Base-by-base conservation (phyloP, 1,140 invertebrate genomes). In the Aporrectodea caliginosa region DNA sequence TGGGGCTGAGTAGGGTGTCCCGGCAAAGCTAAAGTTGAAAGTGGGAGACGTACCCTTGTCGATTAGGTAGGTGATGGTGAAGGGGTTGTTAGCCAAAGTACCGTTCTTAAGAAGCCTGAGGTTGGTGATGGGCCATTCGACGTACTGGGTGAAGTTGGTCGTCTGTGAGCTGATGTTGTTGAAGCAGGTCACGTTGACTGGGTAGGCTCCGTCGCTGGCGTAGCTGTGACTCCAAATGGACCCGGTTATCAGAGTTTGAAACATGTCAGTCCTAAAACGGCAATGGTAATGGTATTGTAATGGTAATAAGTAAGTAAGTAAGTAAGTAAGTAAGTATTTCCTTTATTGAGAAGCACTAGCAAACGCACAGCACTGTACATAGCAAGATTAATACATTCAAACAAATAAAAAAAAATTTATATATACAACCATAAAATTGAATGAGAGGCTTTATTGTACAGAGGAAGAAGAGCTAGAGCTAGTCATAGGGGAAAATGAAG, bases 101-200 rank as follows among this genome's bases (percentile, higher is more conserved):
- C 32, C 75, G 29, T 35, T 35, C 35, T 43, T 35, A 0, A 35
- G 32, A 16, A 76, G 43, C n/a, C 75, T 35, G 1, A 76, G 35
- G 35, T 76, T 76, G 34, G 43, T 43, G 27, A 76, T 76, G n/a
- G 75, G 75, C 75, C 75, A 76, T 29, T 76, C 32, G 1, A 76
- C 75, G 35, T 35, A 76, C 75, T 76, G 84, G 27, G 69, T 75
- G 0, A 85, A 71, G 12, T 73, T 77, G 2, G 75, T 69, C 1
- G 75, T 80, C 0, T 77, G 72, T 16, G 77, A 80, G 12, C 86
- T 87, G 43, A 86, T 81, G 0, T 70, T 78, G 81, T 89, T 88
- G 73, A 81, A 82, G 2, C 85, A 85, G n/a, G 74, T 84, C 0
- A 86, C 80, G 27, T 70, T 83, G 2, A 87, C 79, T 22, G 74